Percentiles rank a stretch among this genome's conserved stretches.
These are phyloP conservation scores for Choreutis nemorana DNA, from an alignment of 2,888 invertebrate genomes.

Conservation along the genomic window DNA sequence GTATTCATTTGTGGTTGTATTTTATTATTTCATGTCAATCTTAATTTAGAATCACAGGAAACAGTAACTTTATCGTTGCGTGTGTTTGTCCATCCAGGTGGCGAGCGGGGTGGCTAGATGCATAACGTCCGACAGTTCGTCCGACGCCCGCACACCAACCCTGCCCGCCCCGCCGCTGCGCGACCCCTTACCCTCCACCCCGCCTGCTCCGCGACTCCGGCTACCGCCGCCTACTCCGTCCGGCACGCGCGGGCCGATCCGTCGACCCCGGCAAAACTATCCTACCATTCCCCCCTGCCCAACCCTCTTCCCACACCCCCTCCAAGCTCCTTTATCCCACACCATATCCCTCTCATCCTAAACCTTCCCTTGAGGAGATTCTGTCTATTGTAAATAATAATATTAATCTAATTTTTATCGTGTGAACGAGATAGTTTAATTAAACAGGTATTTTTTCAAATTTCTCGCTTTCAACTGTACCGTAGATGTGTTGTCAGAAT, in stretches of 20 bases:
- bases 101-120: constrained; percentile 63
- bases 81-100: constrained; percentile 40
- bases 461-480: constrained; percentile 66
- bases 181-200: constrained; percentile 6
- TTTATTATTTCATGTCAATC: too few species aligned
- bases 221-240: constrained; percentile 30
- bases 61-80: too few species aligned
- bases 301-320: constrained; percentile 18
- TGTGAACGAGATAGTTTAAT: constrained; percentile 63
- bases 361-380: constrained; percentile 24
- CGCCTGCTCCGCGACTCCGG: constrained; percentile 11
- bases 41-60: too few species aligned
- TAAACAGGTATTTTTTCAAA: constrained; percentile 66
- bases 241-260: constrained; percentile 35
- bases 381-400: constrained; percentile 63
- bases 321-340: constrained; percentile 15
- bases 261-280: constrained; percentile 37
- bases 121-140: constrained; percentile 23
- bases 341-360: constrained; percentile 17
- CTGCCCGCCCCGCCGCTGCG: constrained; percentile 17
- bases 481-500: constrained; percentile 65
- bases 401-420: constrained; percentile 63
- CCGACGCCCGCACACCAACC: constrained; percentile 17
- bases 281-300: constrained; percentile 16
- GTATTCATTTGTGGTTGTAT: too few species aligned